Evolutionary conservation across 2,113 vertebrate genomes (phyloP).

Genomic region (Ceyx cyanopectus): DNA sequence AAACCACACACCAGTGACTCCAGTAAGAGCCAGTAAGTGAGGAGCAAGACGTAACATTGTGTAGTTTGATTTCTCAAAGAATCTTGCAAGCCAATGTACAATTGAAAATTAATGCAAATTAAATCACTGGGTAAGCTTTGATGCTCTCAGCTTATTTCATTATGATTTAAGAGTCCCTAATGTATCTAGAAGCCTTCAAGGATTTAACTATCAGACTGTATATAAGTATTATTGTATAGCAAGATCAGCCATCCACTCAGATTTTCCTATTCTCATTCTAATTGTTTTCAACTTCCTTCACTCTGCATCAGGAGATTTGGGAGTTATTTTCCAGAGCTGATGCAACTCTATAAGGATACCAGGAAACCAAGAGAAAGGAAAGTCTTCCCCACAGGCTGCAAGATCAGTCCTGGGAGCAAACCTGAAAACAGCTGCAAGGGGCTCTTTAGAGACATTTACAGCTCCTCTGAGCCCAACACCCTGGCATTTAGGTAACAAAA

Average conservation of each 20-base stretch:
- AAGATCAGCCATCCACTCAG: neutral
- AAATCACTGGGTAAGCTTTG: neutral
- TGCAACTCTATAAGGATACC: neutral
- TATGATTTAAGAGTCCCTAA: neutral
- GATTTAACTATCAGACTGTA: neutral
- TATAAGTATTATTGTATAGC: neutral
- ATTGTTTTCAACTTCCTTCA: neutral
- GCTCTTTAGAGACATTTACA: neutral
- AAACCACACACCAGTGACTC: neutral
- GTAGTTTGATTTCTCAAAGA: neutral
- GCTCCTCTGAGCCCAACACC: neutral
- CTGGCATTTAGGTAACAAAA: neutral
- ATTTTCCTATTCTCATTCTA: neutral
- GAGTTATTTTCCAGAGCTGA: neutral
- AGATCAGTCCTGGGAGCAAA: neutral
- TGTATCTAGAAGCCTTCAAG: neutral
- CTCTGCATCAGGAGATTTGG: neutral
- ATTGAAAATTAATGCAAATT: neutral
- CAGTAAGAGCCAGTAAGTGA: neutral
- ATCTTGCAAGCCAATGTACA: neutral
- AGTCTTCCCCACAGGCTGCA: neutral
- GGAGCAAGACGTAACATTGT: neutral
- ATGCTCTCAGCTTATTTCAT: neutral
- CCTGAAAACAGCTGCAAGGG: neutral
- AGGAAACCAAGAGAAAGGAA: neutral